Evolutionary conservation across 2,113 vertebrate genomes (phyloP), one percentile per base, ranked within the genome.

Genomic region (Lophius piscatorius): DNA sequence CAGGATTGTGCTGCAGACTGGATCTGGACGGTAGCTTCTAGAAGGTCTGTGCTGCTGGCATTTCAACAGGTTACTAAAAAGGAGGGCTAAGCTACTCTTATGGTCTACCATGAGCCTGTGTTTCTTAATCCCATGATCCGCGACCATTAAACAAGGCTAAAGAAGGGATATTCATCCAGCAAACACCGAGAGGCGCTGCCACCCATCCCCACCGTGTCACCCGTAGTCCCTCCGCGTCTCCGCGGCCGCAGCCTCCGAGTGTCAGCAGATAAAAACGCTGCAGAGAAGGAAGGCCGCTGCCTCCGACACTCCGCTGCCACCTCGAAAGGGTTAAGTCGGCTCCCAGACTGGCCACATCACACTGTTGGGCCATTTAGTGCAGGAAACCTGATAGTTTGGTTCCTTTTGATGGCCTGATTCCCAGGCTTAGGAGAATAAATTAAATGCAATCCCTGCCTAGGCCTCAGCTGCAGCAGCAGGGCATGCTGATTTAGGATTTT

Each of bases 341-440:
- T 76, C 78, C 40, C 29, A 26, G 45, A 40, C 62, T 24, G 57
- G 72, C 68, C 77, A 67, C 75, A 74, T 81, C 63, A 63, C 62
- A 71, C 74, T 66, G 72, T 62, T 56, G 73, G 74, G 47, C 81
- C 70, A 84, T 88, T 89, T 90, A 89, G 81, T 39, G 1, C 77
- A 71, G 82, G 92, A 91, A 93, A 94, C 89, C 22, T 84, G 90
- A 91, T 91, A 88, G 91, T 91, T 90, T 84, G 91, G 86, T 89
- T 90, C 92, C 91, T 92, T 89, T 88, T 92, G 90, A 94, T 66
- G 82, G 88, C 83, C 78, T 85, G 88, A 91, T 89, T 93, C 90
- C 88, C 56, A 59, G 88, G 93, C 93, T 95, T 94, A 90, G 78
- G 91, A 93, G 94, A 95, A 93, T 95, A 96, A 95, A 96, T 97